phyloP scores from a whole-genome alignment of 2,113 vertebrate species.

The Pterocles gutturalis region DNA sequence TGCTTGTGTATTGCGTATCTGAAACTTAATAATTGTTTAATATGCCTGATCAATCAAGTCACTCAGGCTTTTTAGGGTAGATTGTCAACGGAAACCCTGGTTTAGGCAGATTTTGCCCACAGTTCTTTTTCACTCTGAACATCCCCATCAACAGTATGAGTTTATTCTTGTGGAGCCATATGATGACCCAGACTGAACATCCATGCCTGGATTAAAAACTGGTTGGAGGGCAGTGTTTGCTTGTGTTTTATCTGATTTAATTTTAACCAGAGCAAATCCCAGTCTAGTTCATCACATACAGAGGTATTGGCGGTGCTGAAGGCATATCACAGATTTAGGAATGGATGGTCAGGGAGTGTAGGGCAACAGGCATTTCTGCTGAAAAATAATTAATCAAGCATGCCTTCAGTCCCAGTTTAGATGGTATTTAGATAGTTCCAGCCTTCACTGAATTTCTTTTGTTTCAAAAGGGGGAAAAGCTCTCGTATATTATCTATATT shows the following conservation, averaged over 20 bases:
- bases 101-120: not conserved
- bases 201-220: not conserved
- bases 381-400: not conserved
- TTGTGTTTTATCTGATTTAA: not conserved
- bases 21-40: not conserved
- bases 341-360: not conserved
- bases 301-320: rapidly evolving
- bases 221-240: not conserved
- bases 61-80: not conserved
- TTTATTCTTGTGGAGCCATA: not conserved
- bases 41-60: not conserved
- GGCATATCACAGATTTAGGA: not conserved
- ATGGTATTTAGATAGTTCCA: not conserved
- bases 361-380: not conserved
- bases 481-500: not conserved
- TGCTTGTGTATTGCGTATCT: not conserved
- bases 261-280: not conserved
- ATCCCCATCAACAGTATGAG: not conserved
- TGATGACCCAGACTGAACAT: not conserved
- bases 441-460: not conserved
- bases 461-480: not conserved
- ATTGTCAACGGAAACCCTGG: not conserved
- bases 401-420: not conserved
- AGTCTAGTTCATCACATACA: not conserved
- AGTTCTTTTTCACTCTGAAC: not conserved